phyloP scores from a whole-genome alignment of 1,140 invertebrate species.

The Pseudachorutes palmiensis region DNA sequence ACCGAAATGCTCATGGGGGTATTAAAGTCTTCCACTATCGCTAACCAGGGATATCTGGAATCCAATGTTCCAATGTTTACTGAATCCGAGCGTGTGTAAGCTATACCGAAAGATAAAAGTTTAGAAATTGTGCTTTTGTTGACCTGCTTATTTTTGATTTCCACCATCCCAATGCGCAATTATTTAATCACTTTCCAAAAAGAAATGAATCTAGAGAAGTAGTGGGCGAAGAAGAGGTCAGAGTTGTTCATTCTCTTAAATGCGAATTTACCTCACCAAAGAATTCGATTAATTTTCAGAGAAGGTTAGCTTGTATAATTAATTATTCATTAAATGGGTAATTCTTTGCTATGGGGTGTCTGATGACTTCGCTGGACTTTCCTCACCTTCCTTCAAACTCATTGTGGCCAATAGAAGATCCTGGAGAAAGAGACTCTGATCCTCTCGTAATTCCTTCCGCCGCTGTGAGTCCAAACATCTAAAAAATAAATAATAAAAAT shows the following conservation, averaged over 20 bases:
- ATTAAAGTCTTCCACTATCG: too few species aligned
- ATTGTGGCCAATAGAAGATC: slow-evolving; percentile 58
- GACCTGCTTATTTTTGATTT: neutral
- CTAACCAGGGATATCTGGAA: too few species aligned
- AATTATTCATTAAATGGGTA: neutral
- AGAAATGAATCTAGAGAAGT: neutral
- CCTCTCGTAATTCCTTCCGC: slow-evolving; percentile 49
- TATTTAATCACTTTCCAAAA: neutral
- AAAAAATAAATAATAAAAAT: slow-evolving; percentile 32
- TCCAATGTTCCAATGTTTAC: too few species aligned
- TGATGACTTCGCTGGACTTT: neutral
- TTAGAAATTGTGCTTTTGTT: neutral
- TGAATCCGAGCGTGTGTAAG: too few species aligned
- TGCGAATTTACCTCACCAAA: slow-evolving; percentile 1
- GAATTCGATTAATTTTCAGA: slow-evolving; percentile 4
- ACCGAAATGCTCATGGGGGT: too few species aligned
- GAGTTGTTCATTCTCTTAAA: neutral
- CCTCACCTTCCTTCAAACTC: slow-evolving; percentile 39
- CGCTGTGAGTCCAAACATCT: slow-evolving; percentile 56
- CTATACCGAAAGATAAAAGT: neutral
- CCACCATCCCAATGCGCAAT: neutral
- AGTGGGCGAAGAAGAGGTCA: neutral
- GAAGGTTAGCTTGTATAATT: neutral
- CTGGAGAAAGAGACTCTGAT: slow-evolving; percentile 60
- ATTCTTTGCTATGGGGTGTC: neutral